Base-by-base conservation (phyloP, 2,888 invertebrate genomes). In the Diaperis boleti region DNA sequence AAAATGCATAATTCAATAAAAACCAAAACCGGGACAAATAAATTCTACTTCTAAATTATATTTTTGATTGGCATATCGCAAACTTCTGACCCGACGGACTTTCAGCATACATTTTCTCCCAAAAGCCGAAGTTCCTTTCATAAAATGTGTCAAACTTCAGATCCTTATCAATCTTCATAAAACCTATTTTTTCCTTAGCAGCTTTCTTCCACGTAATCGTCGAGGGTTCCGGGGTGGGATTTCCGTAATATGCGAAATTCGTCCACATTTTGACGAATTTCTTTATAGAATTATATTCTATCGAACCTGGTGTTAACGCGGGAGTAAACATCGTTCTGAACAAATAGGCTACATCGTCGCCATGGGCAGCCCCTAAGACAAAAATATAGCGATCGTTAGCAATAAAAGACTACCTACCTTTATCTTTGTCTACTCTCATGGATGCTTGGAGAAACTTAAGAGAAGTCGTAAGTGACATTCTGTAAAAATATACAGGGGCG, bases 401-500 rank as follows among this genome's bases (percentile, higher is more conserved):
- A 11, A 10, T 14, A 3, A 5, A 13, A 10, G 8, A 5, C 8
- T 42, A 22, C 44, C 1, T 22, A 45, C 45, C 45, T 29, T 26
- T 14, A 11, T 14, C 15, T 45, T 1, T 26, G 1, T 26, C 45
- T 3, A 3, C n/a, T 18, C 2, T 4, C 45, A 29, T 45, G 11
- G 14, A 13, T 26, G 13, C 45, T 37, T 52, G 37, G 1, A 39
- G 11, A 52, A 52, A 56, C 54, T 70, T 73, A 1, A 72, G 45
- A 10, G 50, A 52, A 1, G 69, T 70, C 10, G 75, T 74, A 18
- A 76, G 61, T 1, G 76, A 72, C 39, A 77, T 68, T 61, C 71
- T 69, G 50, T 77, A 79, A 15, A 77, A 71, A 59, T 74, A 79
- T 20, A 79, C 67, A 2, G 79, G 78, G 22, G 60, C 26, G 8